Evolutionary conservation across 1,140 invertebrate species (phyloP).

Genomic region (Drosophila nigrodunni): DNA sequence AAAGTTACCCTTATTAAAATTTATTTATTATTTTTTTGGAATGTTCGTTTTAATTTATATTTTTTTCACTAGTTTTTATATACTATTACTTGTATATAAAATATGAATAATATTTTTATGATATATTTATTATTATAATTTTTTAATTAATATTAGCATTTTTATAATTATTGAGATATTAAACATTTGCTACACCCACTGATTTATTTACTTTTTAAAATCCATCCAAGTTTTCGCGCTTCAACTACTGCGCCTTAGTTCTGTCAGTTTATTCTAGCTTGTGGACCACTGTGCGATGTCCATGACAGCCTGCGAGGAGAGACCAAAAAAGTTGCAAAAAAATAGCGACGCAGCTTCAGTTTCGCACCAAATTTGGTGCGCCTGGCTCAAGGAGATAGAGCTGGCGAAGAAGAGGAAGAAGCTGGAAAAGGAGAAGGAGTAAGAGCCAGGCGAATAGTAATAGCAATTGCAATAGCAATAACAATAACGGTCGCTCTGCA

Average conservation of each 20-base stretch:
- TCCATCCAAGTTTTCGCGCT: too few species aligned
- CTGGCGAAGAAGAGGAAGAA: conserved; percentile 10
- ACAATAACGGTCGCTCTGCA: conserved; percentile 68
- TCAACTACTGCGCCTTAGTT: not conserved
- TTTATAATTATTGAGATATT: too few species aligned
- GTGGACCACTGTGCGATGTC: conserved; percentile 52
- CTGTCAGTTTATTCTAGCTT: not conserved
- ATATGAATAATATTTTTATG: too few species aligned
- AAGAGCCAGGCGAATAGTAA: conserved; percentile 30
- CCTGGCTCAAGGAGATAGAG: conserved; percentile 40
- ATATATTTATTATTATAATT: too few species aligned
- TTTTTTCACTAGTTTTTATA: too few species aligned
- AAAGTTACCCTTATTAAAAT: too few species aligned
- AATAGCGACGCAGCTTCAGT: conserved; percentile 69
- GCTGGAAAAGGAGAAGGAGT: conserved; percentile 42
- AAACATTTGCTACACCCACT: too few species aligned
- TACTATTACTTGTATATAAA: too few species aligned
- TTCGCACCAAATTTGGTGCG: conserved; percentile 82
- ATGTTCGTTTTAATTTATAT: too few species aligned
- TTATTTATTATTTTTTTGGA: too few species aligned
- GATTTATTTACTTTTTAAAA: not conserved
- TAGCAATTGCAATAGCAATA: conserved; percentile 65
- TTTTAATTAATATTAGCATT: too few species aligned
- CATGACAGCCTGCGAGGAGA: conserved; percentile 39
- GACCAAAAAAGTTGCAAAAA: conserved; percentile 34